Conservation (phyloP, 2,797 vertebrate genomes). For the Neosalanx taihuensis region DNA sequence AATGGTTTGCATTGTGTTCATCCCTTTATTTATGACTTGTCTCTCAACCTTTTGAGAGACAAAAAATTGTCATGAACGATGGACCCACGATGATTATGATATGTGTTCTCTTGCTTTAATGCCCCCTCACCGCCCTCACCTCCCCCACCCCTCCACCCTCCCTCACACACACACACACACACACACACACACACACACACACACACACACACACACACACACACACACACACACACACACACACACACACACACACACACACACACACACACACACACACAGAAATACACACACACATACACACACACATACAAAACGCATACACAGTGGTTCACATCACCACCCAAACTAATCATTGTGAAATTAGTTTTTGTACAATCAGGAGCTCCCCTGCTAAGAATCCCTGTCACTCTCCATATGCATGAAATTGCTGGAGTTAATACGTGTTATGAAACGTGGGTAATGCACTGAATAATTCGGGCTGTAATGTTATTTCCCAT, state of each 20-base stretch:
- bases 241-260: conserved; percentile 5
- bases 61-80: conserved; percentile 10
- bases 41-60: conserved; percentile 28
- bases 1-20: conserved; percentile 76
- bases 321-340: conserved; percentile 56
- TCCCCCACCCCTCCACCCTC: neutral
- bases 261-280: neutral
- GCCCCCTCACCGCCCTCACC: conserved; percentile 62
- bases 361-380: conserved; percentile 99
- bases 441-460: conserved; percentile 95
- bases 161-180: conserved; percentile 80
- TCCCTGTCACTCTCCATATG: conserved; percentile 93
- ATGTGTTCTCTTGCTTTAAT: neutral
- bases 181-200: conserved; percentile 83
- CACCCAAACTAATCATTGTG: conserved; percentile 98
- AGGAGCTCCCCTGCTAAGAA: conserved; percentile 92
- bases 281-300: too few species aligned
- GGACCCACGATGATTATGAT: conserved; percentile 45
- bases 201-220: too few species aligned
- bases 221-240: conserved; percentile 43
- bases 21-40: conserved; percentile 65
- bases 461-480: conserved; percentile 98
- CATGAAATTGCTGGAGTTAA: conserved; percentile 99
- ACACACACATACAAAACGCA: conserved; percentile 7
- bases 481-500: conserved; percentile 94